Conservation (phyloP, 2,888 invertebrate genomes). For the Dinocampus coccinellae region DNA sequence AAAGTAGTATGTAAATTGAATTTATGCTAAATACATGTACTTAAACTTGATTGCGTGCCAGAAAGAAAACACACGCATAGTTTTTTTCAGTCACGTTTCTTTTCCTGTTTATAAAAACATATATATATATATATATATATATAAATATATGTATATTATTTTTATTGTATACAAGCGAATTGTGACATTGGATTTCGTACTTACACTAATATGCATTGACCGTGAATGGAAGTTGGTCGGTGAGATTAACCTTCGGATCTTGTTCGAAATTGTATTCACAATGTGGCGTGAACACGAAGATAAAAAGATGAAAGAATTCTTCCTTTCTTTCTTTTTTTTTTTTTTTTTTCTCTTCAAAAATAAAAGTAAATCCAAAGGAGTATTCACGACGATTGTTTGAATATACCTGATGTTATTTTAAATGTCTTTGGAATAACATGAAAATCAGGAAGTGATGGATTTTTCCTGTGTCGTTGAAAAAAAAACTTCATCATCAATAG, state of each 20-base stretch:
- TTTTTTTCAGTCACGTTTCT: background rate
- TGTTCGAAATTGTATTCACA: background rate
- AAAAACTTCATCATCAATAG: slow-evolving; percentile 47
- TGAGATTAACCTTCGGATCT: background rate
- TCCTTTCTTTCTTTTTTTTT: no score
- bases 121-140: background rate
- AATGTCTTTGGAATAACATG: background rate
- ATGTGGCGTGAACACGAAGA: slow-evolving; percentile 1
- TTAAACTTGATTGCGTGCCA: background rate
- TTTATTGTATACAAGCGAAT: background rate
- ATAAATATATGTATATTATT: no score
- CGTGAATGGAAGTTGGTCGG: background rate
- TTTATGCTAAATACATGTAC: background rate
- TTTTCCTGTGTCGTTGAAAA: slow-evolving; percentile 42
- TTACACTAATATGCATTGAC: slow-evolving; percentile 2
- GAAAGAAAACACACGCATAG: background rate
- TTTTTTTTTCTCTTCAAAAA: no score
- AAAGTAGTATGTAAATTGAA: background rate
- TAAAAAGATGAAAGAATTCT: slow-evolving; percentile 41
- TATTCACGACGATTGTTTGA: background rate
- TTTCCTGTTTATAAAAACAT: background rate
- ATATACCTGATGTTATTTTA: background rate
- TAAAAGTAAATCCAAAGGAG: no score
- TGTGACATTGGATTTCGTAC: slow-evolving; percentile 3
- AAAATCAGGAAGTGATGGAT: slow-evolving; percentile 57